These are phyloP conservation scores for Pseudomugil tenellus DNA, from an alignment of 2,797 vertebrate species.

Conservation along the genomic window DNA sequence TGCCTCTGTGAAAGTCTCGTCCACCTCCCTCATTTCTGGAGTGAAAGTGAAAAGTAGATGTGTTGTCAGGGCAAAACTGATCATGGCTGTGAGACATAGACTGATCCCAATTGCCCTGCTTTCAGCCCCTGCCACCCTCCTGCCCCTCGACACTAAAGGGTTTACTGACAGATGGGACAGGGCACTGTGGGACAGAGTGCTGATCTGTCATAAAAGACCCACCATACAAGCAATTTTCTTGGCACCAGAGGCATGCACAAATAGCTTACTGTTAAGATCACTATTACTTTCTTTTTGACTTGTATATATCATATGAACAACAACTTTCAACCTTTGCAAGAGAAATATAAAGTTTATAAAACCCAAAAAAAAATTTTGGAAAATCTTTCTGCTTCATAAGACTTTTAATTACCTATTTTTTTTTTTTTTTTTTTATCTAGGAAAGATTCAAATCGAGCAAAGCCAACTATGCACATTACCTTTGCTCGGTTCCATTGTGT, in stretches of 20 bases:
- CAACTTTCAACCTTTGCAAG: neutral
- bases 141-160: slow-evolving; percentile 73
- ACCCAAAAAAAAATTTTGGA: neutral
- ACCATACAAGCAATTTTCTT: slow-evolving; percentile 60
- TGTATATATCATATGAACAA: neutral
- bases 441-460: slow-evolving; percentile 65
- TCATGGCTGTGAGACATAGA: slow-evolving; percentile 76
- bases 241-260: slow-evolving; percentile 38
- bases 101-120: slow-evolving; percentile 82
- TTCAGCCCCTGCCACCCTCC: slow-evolving; percentile 75
- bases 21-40: slow-evolving; percentile 59
- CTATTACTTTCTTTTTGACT: slow-evolving; percentile 15
- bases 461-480: slow-evolving; percentile 69
- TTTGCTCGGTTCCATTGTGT: slow-evolving; percentile 45
- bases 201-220: slow-evolving; percentile 76
- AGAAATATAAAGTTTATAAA: neutral
- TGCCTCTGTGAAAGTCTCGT: slow-evolving; percentile 59
- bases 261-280: slow-evolving; percentile 33
- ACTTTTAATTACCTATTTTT: slow-evolving; percentile 35
- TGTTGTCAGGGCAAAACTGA: slow-evolving; percentile 82
- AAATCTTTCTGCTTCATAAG: slow-evolving; percentile 54
- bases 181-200: slow-evolving; percentile 70
- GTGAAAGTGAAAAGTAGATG: slow-evolving; percentile 82
- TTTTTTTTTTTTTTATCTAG: slow-evolving; percentile 60
- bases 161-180: slow-evolving; percentile 80